A percentile compares a stretch with the other conserved stretches of the same genome.
Evolutionary conservation across 2,888 invertebrate species (phyloP).

Genomic region (Yponomeuta evonymella): DNA sequence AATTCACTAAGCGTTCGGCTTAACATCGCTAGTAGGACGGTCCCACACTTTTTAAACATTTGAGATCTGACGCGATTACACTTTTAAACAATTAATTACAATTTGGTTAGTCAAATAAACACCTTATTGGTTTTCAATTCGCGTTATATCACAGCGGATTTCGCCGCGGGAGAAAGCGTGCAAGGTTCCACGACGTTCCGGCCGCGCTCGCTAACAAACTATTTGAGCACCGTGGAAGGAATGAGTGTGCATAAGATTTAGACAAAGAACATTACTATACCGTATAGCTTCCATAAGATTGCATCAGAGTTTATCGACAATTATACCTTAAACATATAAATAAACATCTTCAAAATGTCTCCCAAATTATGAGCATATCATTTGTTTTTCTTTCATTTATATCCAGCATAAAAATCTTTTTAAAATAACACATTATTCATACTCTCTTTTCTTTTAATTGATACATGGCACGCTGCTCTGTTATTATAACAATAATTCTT

Average conservation of each 20-base stretch:
- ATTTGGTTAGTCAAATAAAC: constrained; percentile 38
- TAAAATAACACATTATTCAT: constrained; percentile 58
- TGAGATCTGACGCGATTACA: constrained; percentile 61
- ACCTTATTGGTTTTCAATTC: constrained; percentile 16
- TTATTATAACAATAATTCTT: constrained; percentile 56
- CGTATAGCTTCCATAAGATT: constrained; percentile 48
- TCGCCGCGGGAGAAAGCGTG: constrained; percentile 6
- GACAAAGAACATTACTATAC: constrained; percentile 26
- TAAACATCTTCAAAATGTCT: constrained; percentile 71
- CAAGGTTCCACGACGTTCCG: background rate
- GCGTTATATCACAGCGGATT: constrained; percentile 13
- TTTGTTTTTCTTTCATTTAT: constrained; percentile 22
- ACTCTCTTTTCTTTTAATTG: constrained; percentile 51
- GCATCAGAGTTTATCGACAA: constrained; percentile 49
- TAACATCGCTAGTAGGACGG: constrained; percentile 69
- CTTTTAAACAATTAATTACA: constrained; percentile 32
- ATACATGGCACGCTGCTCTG: constrained; percentile 73
- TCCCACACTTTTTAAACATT: constrained; percentile 64
- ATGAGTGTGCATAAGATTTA: constrained; percentile 74
- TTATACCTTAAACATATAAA: constrained; percentile 66
- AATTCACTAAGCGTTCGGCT: constrained; percentile 53
- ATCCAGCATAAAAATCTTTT: constrained; percentile 69
- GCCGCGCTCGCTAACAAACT: constrained; percentile 40
- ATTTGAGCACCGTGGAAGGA: constrained; percentile 83
- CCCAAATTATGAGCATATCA: constrained; percentile 71